Conservation (phyloP, 2,888 invertebrate genomes). For the Tridacna gigas region DNA sequence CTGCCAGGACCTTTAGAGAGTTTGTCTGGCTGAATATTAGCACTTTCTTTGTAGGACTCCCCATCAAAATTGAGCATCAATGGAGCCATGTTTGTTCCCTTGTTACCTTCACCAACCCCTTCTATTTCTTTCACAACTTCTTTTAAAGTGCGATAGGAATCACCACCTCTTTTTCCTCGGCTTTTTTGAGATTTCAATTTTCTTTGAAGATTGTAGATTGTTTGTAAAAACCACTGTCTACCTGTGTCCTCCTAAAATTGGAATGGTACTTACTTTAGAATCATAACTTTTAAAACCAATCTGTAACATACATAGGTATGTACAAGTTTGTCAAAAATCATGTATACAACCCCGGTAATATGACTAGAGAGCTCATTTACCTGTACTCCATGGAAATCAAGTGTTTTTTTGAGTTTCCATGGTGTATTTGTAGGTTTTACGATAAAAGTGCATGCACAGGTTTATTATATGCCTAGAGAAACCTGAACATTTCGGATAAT, state of each 20-base stretch:
- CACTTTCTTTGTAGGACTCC: conserved; percentile 46
- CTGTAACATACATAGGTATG: too few species aligned
- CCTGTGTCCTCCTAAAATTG: conserved; percentile 76
- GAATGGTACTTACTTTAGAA: not conserved
- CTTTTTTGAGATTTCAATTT: conserved; percentile 60
- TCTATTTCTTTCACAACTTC: conserved; percentile 66
- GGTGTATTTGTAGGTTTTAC: too few species aligned
- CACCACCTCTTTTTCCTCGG: conserved; percentile 22
- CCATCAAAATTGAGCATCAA: conserved; percentile 67
- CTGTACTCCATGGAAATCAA: too few species aligned
- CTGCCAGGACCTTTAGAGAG: conserved; percentile 63
- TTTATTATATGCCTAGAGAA: too few species aligned
- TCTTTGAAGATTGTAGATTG: conserved; percentile 76
- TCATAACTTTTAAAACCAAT: too few species aligned
- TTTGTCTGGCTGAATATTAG: conserved; percentile 58
- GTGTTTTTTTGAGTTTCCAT: too few species aligned
- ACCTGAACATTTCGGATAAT: too few species aligned
- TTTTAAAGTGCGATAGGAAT: conserved; percentile 31
- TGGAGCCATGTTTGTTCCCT: conserved; percentile 80
- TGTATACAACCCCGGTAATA: too few species aligned
- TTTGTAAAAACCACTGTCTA: conserved; percentile 81
- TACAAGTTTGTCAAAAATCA: too few species aligned
- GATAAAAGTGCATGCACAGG: too few species aligned
- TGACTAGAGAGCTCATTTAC: too few species aligned
- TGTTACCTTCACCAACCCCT: conserved; percentile 69